These are phyloP conservation scores for Mesembrinibis cayennensis DNA, from an alignment of 2,113 vertebrate species.

Conservation along the genomic window DNA sequence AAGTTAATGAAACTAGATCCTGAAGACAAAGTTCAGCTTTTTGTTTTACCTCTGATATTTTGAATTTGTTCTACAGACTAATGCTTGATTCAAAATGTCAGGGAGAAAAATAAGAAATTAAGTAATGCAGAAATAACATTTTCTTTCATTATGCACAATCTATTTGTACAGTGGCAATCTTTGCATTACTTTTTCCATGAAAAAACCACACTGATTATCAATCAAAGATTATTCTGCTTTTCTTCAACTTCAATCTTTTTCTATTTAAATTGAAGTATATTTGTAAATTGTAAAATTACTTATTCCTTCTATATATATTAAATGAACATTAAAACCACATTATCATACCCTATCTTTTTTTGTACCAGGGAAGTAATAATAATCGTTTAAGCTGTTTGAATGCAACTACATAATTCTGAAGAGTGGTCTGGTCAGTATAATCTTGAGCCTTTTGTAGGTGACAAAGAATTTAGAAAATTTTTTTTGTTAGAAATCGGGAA, in stretches of 20 bases:
- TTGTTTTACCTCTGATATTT: slow-evolving; percentile 52
- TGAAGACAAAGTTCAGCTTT: slow-evolving; percentile 44
- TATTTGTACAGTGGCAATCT: neutral
- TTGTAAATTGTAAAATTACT: neutral
- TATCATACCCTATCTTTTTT: neutral
- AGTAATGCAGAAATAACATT: slow-evolving; percentile 30
- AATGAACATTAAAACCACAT: neutral
- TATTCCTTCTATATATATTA: neutral
- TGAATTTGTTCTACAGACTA: neutral
- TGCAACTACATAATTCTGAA: neutral
- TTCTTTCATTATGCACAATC: neutral
- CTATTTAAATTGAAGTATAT: neutral
- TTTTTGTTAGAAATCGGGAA: neutral
- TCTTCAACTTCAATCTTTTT: neutral
- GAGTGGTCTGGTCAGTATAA: neutral
- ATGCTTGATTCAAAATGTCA: slow-evolving; percentile 42
- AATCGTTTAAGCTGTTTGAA: neutral
- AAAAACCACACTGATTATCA: neutral
- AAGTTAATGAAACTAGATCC: slow-evolving; percentile 47
- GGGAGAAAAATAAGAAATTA: slow-evolving; percentile 44
- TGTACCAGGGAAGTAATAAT: neutral
- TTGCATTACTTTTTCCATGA: neutral
- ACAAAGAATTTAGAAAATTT: neutral
- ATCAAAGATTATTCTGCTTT: neutral
- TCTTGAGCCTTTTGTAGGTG: neutral